Evolutionary conservation across 2,113 vertebrate species (phyloP).

Genomic region (Scomber scombrus): DNA sequence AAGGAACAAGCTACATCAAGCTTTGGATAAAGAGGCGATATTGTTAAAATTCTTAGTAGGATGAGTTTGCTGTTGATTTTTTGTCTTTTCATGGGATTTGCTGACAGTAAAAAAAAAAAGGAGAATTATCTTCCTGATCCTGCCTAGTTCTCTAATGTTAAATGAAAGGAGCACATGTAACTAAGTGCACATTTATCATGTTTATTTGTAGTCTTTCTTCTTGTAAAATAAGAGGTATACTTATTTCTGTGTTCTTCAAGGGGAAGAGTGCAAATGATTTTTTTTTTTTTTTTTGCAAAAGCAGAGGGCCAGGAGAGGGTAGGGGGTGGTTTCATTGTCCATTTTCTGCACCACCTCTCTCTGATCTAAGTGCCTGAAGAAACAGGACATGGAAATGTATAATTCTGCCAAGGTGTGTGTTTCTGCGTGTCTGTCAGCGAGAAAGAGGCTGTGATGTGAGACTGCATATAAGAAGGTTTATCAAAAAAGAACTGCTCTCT

Average conservation of each 20-base stretch:
- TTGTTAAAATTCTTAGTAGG: too few relatives aligned
- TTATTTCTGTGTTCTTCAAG: conserved; percentile 5
- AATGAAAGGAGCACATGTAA: too few relatives aligned
- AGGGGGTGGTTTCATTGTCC: conserved; percentile 47
- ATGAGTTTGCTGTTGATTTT: too few relatives aligned
- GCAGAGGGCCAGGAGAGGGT: conserved; percentile 6
- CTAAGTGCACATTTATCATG: too few relatives aligned
- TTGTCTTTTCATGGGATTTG: too few relatives aligned
- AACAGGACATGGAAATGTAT: conserved; percentile 61
- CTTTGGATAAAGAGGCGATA: too few relatives aligned
- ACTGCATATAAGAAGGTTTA: conserved; percentile 51
- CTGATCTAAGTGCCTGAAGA: conserved; percentile 56
- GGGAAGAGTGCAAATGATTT: conserved; percentile 24
- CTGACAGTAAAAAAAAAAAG: too few relatives aligned
- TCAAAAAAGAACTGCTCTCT: conserved; percentile 53
- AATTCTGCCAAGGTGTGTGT: conserved; percentile 39
- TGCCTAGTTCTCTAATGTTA: too few relatives aligned
- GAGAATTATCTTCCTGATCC: too few relatives aligned
- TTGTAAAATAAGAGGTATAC: background rate
- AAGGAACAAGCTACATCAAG: too few relatives aligned
- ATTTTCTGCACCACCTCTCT: conserved; percentile 45
- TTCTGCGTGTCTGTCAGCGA: conserved; percentile 18
- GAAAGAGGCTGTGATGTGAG: conserved; percentile 38
- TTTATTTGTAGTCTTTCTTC: too few relatives aligned
- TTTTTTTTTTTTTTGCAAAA: conserved; percentile 15